Evolutionary conservation across 1,140 invertebrate species (phyloP).

Genomic region (Brachionus rotundiformis): DNA sequence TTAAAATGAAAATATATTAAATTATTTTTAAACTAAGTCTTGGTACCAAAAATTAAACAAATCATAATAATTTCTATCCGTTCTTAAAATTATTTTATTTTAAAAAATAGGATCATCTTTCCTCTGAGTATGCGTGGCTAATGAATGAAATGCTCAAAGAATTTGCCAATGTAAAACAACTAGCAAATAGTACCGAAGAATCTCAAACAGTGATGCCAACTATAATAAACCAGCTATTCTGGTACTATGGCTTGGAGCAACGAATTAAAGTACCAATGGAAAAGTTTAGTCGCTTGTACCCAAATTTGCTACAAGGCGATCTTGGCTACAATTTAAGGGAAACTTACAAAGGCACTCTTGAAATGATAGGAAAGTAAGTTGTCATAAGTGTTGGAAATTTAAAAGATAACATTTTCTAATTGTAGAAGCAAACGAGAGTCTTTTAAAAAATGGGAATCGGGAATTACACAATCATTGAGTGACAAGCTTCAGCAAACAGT

Average conservation of each 20-base stretch:
- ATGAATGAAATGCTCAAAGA: conserved; percentile 58
- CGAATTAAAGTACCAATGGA: conserved; percentile 61
- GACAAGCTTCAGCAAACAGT: conserved; percentile 61
- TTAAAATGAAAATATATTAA: no score
- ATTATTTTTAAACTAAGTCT: no score
- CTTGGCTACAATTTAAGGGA: conserved; percentile 61
- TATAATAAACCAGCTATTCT: conserved; percentile 60
- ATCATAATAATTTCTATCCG: no score
- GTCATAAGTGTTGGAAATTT: neutral
- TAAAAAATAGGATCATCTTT: conserved; percentile 56
- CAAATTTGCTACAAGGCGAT: conserved; percentile 61
- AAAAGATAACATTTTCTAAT: neutral
- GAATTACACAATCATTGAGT: conserved; percentile 59
- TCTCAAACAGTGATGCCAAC: conserved; percentile 61
- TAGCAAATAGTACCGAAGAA: conserved; percentile 56
- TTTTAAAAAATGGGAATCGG: conserved; percentile 58
- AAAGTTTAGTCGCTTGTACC: conserved; percentile 60
- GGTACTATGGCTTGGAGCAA: conserved; percentile 60
- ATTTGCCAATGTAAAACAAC: conserved; percentile 57
- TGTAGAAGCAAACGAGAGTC: conserved; percentile 57
- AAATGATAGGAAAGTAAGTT: conserved; percentile 58
- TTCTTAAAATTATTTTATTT: neutral
- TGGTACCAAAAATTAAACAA: no score
- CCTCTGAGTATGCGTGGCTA: conserved; percentile 58
- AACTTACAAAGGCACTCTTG: conserved; percentile 56